A percentile compares a stretch with the other conserved stretches of the same genome.
Conservation (phyloP, 1,140 invertebrate genomes). For the Proctacanthus coquilletti region DNA sequence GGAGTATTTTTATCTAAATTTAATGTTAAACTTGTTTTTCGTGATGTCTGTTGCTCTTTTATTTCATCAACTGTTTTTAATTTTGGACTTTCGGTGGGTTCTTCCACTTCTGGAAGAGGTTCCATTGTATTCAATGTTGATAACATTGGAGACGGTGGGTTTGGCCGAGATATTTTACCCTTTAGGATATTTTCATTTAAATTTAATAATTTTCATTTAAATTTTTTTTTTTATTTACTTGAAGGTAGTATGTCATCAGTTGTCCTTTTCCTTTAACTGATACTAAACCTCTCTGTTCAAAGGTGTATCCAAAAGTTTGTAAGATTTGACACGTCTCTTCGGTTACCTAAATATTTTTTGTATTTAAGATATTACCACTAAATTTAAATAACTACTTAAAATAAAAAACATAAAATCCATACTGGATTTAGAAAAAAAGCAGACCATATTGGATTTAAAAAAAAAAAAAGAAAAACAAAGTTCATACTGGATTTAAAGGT, state of each 20-base stretch:
- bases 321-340: conserved; percentile 81
- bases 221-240: conserved; percentile 33
- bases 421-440: too few species aligned
- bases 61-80: not conserved
- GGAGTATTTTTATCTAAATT: not conserved
- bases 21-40: not conserved
- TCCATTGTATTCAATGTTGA: not conserved
- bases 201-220: not conserved
- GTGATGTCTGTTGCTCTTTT: not conserved
- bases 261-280: conserved; percentile 91
- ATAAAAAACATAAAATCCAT: too few species aligned
- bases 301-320: conserved; percentile 73
- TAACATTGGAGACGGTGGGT: conserved; percentile 7
- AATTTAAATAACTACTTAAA: too few species aligned
- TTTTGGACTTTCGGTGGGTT: not conserved
- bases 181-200: conserved; percentile 13
- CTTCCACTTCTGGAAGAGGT: not conserved
- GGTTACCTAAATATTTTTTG: conserved; percentile 72
- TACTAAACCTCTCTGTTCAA: conserved; percentile 80
- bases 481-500: too few species aligned
- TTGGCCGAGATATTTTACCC: conserved; percentile 3
- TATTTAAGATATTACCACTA: too few species aligned
- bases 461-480: conserved; percentile 1
- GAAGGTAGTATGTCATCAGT: conserved; percentile 85
- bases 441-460: too few species aligned